Percentiles rank a stretch among this genome's conserved stretches.
Conservation (phyloP, 2,888 invertebrate genomes). For the Chloromyia formosa region DNA sequence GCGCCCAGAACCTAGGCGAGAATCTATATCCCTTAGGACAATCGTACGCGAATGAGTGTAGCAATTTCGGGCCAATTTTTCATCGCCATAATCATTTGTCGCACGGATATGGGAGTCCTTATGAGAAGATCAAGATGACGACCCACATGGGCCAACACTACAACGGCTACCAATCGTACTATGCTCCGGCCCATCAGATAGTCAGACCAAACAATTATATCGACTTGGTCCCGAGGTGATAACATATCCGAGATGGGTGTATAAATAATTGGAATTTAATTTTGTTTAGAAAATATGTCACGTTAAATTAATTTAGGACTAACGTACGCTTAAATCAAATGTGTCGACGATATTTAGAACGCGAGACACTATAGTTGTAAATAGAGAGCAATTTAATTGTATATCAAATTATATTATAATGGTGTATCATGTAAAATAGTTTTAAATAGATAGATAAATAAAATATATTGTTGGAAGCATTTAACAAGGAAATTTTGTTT, state of each 20-base stretch:
- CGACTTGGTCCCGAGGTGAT: slow-evolving; percentile 62
- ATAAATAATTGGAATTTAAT: slow-evolving; percentile 2
- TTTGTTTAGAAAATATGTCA: slow-evolving; percentile 10
- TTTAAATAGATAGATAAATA: no score
- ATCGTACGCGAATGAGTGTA: slow-evolving; percentile 60
- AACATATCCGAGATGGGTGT: neutral
- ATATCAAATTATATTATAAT: no score
- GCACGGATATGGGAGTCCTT: slow-evolving; percentile 59
- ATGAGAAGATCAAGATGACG: slow-evolving; percentile 62
- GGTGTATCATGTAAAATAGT: no score
- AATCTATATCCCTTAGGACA: slow-evolving; percentile 57
- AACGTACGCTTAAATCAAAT: neutral
- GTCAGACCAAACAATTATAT: slow-evolving; percentile 54
- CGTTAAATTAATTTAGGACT: slow-evolving; percentile 6
- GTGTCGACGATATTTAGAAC: no score
- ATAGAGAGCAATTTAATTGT: no score
- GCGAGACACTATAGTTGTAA: no score
- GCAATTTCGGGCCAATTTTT: slow-evolving; percentile 63
- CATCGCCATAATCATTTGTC: slow-evolving; percentile 60
- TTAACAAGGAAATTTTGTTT: no score
- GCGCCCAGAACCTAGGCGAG: slow-evolving; percentile 16
- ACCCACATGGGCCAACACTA: slow-evolving; percentile 55
- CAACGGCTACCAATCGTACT: slow-evolving; percentile 58
- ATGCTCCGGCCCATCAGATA: slow-evolving; percentile 49
- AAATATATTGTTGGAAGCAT: no score